These are phyloP conservation scores for Drosophila virilis DNA, from an alignment of 1,140 invertebrate species.

Conservation along the genomic window DNA sequence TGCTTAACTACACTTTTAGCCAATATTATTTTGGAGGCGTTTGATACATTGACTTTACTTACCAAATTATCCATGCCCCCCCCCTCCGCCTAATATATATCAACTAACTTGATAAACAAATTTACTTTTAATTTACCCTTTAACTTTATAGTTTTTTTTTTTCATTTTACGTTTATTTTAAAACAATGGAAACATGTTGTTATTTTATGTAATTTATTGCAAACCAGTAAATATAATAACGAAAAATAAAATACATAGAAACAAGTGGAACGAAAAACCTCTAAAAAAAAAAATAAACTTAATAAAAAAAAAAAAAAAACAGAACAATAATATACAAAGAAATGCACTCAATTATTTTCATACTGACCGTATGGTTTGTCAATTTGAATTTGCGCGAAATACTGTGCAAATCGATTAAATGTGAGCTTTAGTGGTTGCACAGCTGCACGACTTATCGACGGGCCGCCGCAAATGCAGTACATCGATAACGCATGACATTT, in stretches of 20 bases:
- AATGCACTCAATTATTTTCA: not conserved
- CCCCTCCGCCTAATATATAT: constrained; percentile 52
- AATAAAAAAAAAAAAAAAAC: constrained; percentile 68
- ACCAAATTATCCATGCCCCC: constrained; percentile 40
- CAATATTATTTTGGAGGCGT: constrained; percentile 40
- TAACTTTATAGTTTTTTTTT: constrained; percentile 47
- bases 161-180: constrained; percentile 49
- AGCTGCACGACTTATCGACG: constrained; percentile 10
- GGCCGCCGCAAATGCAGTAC: constrained; percentile 3
- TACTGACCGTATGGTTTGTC: not conserved
- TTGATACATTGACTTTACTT: constrained; percentile 46
- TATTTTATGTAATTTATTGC: constrained; percentile 78
- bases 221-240: constrained; percentile 74
- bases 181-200: constrained; percentile 55
- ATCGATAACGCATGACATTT: not conserved
- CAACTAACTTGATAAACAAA: constrained; percentile 68
- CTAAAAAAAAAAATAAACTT: constrained; percentile 63
- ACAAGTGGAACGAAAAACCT: constrained; percentile 70
- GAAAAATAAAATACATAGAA: constrained; percentile 71
- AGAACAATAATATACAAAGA: constrained; percentile 70
- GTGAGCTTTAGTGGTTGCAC: constrained; percentile 8
- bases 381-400: constrained; percentile 16
- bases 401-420: not conserved
- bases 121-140: constrained; percentile 74
- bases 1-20: constrained; percentile 59